phyloP scores from a whole-genome alignment of 2,113 vertebrate genomes.

The Morone saxatilis region DNA sequence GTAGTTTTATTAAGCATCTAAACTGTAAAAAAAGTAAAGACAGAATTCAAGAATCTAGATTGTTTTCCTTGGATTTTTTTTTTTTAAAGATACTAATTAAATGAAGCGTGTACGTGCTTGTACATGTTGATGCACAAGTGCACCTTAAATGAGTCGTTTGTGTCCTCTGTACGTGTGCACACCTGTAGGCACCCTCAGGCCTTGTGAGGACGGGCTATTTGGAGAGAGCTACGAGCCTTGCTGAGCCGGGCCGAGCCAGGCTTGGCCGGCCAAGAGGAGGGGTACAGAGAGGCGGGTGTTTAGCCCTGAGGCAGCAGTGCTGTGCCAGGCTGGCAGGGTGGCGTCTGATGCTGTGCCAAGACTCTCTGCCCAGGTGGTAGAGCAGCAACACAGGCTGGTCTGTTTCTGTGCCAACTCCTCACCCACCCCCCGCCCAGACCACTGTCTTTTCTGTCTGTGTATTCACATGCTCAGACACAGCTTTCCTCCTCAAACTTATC shows the following conservation, averaged over 20 bases:
- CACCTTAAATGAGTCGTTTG: constrained; percentile 34
- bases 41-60: background rate
- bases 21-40: constrained; percentile 14
- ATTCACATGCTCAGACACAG: constrained; percentile 51
- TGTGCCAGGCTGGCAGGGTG: constrained; percentile 80
- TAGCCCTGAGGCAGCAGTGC: constrained; percentile 72
- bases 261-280: constrained; percentile 53
- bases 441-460: constrained; percentile 58
- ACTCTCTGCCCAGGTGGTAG: constrained; percentile 82
- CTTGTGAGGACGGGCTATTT: constrained; percentile 52
- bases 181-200: constrained; percentile 71
- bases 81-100: constrained; percentile 15
- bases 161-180: constrained; percentile 52
- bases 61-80: background rate
- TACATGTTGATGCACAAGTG: constrained; percentile 24
- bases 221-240: constrained; percentile 41
- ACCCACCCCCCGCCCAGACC: constrained; percentile 53
- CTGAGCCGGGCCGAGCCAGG: constrained; percentile 41
- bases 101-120: background rate
- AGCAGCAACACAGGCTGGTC: constrained; percentile 81
- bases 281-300: constrained; percentile 63
- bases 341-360: constrained; percentile 83
- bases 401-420: constrained; percentile 82
- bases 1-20: constrained; percentile 50
- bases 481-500: constrained; percentile 14